phyloP scores from a whole-genome alignment of 1,140 invertebrate species.

The Parasteatoda tepidariorum region DNA sequence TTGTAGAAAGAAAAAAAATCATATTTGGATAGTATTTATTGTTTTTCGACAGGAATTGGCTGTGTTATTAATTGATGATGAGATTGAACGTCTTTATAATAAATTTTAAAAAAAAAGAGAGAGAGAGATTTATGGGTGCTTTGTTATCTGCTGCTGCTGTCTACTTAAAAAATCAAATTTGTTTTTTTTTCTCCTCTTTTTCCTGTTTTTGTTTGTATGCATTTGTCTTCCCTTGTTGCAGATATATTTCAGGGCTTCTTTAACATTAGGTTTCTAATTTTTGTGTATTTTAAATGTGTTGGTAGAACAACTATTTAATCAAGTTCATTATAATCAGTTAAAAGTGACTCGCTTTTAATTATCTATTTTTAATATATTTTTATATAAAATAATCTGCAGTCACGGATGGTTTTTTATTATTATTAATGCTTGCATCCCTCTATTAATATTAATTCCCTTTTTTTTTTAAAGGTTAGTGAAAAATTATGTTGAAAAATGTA shows the following conservation, averaged over 20 bases:
- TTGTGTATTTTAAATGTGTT: not conserved
- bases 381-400: not conserved
- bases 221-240: not conserved
- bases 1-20: slow-evolving; percentile 46
- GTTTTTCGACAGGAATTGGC: slow-evolving; percentile 36
- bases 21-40: slow-evolving; percentile 60
- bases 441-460: too few species aligned
- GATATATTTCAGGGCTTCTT: not conserved
- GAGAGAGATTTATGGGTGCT: not conserved
- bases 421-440: too few species aligned
- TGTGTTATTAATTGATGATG: not conserved
- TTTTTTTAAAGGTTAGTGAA: too few species aligned
- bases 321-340: not conserved
- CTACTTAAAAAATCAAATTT: not conserved
- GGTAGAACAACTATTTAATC: not conserved
- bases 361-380: not conserved
- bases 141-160: not conserved
- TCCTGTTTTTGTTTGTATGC: not conserved
- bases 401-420: too few species aligned
- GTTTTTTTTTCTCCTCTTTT: not conserved
- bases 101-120: too few species aligned
- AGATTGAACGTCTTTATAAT: not conserved
- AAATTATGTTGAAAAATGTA: too few species aligned
- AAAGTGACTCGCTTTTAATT: not conserved
- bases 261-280: not conserved